A percentile compares a stretch with the other conserved stretches of the same genome.
Conservation (phyloP, 2,113 vertebrate genomes). For the Gorilla gorilla region DNA sequence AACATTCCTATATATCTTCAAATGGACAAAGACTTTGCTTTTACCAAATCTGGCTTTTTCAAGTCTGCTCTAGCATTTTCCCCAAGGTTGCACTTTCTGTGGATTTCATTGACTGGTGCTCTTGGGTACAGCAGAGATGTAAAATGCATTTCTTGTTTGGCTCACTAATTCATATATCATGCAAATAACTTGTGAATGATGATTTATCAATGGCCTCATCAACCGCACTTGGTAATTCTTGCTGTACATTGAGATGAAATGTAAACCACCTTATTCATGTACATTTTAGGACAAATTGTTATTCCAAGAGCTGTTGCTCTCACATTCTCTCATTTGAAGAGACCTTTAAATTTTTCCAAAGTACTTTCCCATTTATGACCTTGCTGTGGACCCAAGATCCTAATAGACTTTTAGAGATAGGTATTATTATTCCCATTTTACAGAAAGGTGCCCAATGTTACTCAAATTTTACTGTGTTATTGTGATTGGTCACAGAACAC, state of each 20-base stretch:
- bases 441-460: not conserved
- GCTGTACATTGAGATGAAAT: not conserved
- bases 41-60: not conserved
- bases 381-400: not conserved
- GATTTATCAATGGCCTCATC: not conserved
- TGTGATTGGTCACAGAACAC: not conserved
- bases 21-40: not conserved
- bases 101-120: not conserved
- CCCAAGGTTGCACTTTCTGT: not conserved
- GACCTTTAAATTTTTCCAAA: constrained; percentile 26
- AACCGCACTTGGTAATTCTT: not conserved
- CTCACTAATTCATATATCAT: not conserved
- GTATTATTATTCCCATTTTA: not conserved
- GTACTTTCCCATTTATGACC: not conserved
- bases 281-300: not conserved
- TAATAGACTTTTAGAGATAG: not conserved
- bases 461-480: not conserved
- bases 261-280: not conserved
- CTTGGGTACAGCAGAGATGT: not conserved
- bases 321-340: not conserved
- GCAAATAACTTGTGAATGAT: not conserved
- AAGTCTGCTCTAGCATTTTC: not conserved
- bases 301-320: not conserved
- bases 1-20: not conserved
- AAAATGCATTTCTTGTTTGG: not conserved